These are phyloP conservation scores for Todus mexicanus DNA, from an alignment of 2,797 vertebrate species.

Conservation along the genomic window DNA sequence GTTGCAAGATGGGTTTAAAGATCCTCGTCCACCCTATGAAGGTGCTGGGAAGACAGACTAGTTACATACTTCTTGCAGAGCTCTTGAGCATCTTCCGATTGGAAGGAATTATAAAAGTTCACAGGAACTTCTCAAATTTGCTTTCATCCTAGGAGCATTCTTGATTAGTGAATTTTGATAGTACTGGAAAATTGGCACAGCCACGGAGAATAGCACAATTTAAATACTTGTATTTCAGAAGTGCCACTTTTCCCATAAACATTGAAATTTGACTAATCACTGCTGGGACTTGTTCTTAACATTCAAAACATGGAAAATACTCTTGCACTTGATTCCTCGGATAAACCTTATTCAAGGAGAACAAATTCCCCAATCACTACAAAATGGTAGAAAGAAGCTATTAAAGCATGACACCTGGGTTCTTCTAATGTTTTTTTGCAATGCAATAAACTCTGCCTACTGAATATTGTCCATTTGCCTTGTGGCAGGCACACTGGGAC, in stretches of 20 bases:
- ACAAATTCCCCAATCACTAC: background rate
- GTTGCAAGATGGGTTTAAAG: background rate
- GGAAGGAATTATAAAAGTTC: background rate
- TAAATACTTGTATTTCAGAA: constrained; percentile 9
- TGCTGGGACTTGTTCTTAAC: background rate
- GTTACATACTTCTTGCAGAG: background rate
- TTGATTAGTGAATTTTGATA: constrained; percentile 35
- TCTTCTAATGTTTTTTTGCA: background rate
- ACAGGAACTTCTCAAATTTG: background rate
- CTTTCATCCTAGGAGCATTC: background rate
- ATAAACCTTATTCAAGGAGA: background rate
- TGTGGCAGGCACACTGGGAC: background rate
- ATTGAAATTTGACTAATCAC: constrained; percentile 23
- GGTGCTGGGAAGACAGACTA: background rate
- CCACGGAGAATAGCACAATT: constrained; percentile 37
- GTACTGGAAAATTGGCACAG: constrained; percentile 1
- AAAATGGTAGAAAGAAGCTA: background rate
- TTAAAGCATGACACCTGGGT: background rate
- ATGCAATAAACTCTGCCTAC: background rate
- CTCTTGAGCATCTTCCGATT: background rate
- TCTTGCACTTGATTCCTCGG: background rate
- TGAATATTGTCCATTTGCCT: background rate
- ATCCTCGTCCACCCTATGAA: background rate
- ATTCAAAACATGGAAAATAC: background rate
- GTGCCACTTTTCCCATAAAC: constrained; percentile 47